These are phyloP conservation scores for Seriola aureovittata DNA, from an alignment of 2,113 vertebrate species.

Conservation along the genomic window DNA sequence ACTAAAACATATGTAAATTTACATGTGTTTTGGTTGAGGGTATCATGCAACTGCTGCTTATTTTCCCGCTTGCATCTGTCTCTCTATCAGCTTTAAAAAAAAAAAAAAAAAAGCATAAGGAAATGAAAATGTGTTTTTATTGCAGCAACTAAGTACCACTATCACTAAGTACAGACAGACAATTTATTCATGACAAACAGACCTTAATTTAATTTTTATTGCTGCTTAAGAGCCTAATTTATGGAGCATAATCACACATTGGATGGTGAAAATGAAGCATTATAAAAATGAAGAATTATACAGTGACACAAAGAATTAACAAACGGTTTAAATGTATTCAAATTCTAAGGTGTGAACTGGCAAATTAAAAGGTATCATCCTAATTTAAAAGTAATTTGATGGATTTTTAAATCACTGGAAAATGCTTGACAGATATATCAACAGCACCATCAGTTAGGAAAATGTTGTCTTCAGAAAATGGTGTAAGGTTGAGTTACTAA, in stretches of 20 bases:
- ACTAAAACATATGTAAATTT: not conserved
- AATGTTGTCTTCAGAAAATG: not conserved
- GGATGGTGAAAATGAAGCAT: constrained; percentile 3
- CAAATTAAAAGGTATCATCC: not conserved
- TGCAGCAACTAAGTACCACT: not conserved
- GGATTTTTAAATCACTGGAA: not conserved
- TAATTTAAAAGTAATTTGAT: not conserved
- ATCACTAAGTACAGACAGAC: not conserved
- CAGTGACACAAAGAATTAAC: constrained; percentile 1
- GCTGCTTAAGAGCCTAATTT: not conserved
- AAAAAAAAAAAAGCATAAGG: not conserved
- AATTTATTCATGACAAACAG: constrained; percentile 31
- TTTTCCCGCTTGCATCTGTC: not conserved
- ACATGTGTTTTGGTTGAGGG: not conserved
- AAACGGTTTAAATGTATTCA: not conserved
- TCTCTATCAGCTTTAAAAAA: not conserved
- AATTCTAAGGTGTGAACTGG: not conserved
- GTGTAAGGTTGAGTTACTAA: not conserved
- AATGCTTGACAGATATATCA: not conserved
- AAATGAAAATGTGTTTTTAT: not conserved
- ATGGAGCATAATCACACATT: constrained; percentile 1
- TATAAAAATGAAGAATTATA: not conserved
- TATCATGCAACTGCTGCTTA: not conserved
- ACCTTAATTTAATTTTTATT: not conserved
- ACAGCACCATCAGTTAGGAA: not conserved